Percentiles rank a stretch among this genome's conserved stretches.
Conservation (phyloP, 92 coral and sea anemone genomes). For the Epizoanthus scotinus region DNA sequence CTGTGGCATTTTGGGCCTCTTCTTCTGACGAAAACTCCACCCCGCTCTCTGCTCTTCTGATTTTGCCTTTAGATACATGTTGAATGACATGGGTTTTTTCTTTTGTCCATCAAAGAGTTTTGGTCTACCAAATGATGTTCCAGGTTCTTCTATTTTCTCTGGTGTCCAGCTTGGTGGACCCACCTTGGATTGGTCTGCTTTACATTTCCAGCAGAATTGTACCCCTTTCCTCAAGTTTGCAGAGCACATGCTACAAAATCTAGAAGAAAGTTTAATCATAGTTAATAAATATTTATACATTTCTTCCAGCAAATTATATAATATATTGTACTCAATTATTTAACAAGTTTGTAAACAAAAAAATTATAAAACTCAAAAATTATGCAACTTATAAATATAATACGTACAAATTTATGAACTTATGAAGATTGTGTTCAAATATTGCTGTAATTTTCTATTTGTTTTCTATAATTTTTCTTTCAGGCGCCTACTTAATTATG, state of each 20-base stretch:
- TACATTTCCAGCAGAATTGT: constrained; percentile 49
- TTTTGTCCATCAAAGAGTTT: constrained; percentile 47
- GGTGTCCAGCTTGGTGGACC: constrained; percentile 49
- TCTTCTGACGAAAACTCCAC: constrained; percentile 38
- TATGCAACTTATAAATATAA: no score
- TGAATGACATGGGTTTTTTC: constrained; percentile 47
- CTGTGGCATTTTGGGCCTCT: constrained; percentile 23
- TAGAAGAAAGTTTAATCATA: constrained; percentile 13
- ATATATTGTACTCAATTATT: no score
- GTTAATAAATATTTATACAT: no score
- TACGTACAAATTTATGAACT: no score
- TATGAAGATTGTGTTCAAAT: no score
- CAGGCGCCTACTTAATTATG: no score
- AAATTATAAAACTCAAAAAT: no score
- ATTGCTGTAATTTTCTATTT: no score
- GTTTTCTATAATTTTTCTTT: no score
- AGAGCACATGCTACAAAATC: constrained; percentile 26
- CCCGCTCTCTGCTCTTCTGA: constrained; percentile 46
- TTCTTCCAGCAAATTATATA: no score
- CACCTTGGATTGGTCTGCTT: constrained; percentile 51
- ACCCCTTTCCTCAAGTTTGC: constrained; percentile 31
- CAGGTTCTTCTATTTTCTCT: constrained; percentile 21
- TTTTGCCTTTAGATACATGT: constrained; percentile 43
- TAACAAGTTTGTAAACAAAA: no score
- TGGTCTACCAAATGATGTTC: constrained; percentile 51